Conservation (phyloP, 2,797 vertebrate species). For the Valencia hispanica region DNA sequence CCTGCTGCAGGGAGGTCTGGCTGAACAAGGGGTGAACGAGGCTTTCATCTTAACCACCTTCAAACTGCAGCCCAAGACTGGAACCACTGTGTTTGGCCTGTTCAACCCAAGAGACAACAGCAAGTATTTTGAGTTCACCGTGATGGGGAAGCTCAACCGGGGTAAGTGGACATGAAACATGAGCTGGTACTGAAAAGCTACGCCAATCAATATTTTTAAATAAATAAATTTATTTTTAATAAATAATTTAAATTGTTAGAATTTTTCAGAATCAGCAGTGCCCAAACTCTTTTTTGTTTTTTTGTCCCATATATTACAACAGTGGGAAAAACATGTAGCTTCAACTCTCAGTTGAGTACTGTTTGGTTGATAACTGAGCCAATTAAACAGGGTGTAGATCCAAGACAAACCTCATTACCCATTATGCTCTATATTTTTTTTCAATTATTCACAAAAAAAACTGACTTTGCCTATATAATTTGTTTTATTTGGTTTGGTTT, state of each 20-base stretch:
- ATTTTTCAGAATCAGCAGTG: not conserved
- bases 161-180: slow-evolving; percentile 78
- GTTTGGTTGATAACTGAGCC: not conserved
- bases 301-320: not conserved
- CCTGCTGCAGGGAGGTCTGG: slow-evolving; percentile 87
- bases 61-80: slow-evolving; percentile 87
- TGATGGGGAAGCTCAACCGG: slow-evolving; percentile 95
- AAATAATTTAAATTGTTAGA: not conserved
- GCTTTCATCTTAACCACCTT: slow-evolving; percentile 90
- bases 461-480: not conserved
- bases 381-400: not conserved
- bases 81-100: slow-evolving; percentile 85
- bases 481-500: not conserved
- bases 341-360: not conserved
- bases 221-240: slow-evolving; percentile 1
- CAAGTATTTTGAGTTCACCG: slow-evolving; percentile 95
- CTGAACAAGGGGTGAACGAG: slow-evolving; percentile 86
- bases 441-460: not conserved
- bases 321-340: not conserved
- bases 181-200: slow-evolving; percentile 2
- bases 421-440: not conserved
- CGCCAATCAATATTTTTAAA: not conserved
- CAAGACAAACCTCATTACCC: not conserved
- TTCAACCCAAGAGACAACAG: slow-evolving; percentile 90
- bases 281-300: not conserved